phyloP scores from a whole-genome alignment of 2,888 invertebrate species.

The Hecatera dysodea region DNA sequence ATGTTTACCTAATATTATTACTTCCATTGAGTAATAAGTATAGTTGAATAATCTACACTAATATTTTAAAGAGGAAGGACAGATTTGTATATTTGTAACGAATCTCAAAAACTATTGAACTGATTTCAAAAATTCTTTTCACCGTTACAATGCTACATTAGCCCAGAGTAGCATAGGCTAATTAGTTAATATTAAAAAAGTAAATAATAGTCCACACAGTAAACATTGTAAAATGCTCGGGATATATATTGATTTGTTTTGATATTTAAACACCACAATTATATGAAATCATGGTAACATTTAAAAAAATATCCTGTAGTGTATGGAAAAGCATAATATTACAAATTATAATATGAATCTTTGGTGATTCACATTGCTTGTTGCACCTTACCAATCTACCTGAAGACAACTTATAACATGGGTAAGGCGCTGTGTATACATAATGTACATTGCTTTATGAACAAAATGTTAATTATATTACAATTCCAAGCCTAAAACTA shows the following conservation, averaged over 20 bases:
- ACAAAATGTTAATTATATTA: constrained; percentile 52
- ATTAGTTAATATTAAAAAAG: too few species aligned
- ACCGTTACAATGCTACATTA: too few species aligned
- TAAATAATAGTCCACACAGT: too few species aligned
- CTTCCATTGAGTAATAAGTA: constrained; percentile 17
- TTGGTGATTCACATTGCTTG: constrained; percentile 18
- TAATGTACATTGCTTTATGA: constrained; percentile 50
- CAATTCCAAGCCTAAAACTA: constrained; percentile 59
- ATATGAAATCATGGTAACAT: constrained; percentile 5
- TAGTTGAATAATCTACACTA: constrained; percentile 17
- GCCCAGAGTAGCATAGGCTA: too few species aligned
- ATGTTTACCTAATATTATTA: constrained; percentile 10
- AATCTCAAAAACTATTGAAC: too few species aligned
- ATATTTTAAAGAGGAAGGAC: too few species aligned
- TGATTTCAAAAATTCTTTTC: too few species aligned
- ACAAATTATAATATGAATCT: background rate
- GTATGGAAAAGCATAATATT: background rate
- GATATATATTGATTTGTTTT: too few species aligned
- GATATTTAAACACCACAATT: background rate
- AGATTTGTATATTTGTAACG: too few species aligned
- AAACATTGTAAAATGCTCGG: too few species aligned
- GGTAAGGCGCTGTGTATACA: constrained; percentile 29
- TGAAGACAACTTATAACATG: background rate
- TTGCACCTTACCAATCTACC: background rate
- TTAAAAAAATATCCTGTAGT: background rate